phyloP scores from a whole-genome alignment of 1,140 invertebrate genomes.

The Hyphantria cunea region DNA sequence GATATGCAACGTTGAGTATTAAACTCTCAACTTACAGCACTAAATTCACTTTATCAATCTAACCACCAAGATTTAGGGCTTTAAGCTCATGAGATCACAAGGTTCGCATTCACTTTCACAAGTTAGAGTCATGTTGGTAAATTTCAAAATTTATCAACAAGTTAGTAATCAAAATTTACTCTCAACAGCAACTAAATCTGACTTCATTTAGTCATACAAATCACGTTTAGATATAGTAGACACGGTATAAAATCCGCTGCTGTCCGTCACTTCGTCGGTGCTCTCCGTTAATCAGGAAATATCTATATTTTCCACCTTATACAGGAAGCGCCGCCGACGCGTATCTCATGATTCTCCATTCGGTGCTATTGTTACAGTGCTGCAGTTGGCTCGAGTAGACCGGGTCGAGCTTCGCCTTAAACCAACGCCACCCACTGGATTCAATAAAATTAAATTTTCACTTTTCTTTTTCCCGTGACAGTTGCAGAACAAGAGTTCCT shows the following conservation, averaged over 20 bases:
- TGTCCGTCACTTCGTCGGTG: conserved; percentile 74
- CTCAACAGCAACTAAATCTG: not conserved
- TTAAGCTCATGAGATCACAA: conserved; percentile 62
- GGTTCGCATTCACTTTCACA: conserved; percentile 21
- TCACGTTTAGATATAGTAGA: conserved; percentile 64
- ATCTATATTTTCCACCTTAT: conserved; percentile 67
- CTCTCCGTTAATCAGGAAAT: conserved; percentile 79
- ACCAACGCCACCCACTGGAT: conserved; percentile 65
- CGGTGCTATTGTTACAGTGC: conserved; percentile 76
- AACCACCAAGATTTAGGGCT: conserved; percentile 17
- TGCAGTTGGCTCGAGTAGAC: conserved; percentile 79
- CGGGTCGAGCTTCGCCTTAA: conserved; percentile 75
- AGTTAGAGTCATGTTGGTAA: not conserved
- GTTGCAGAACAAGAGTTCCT: conserved; percentile 84
- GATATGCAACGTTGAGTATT: conserved; percentile 7
- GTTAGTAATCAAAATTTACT: too few relatives aligned
- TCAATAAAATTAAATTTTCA: conserved; percentile 70
- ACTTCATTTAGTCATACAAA: conserved; percentile 61
- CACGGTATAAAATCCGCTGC: conserved; percentile 66
- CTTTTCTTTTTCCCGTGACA: conserved; percentile 70
- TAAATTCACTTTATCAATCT: conserved; percentile 12
- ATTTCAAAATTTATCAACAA: too few relatives aligned
- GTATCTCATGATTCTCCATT: conserved; percentile 79
- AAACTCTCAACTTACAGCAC: not conserved
- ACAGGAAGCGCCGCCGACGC: conserved; percentile 64